Conservation (phyloP, 1,140 invertebrate genomes). For the Megalopta genalis region DNA sequence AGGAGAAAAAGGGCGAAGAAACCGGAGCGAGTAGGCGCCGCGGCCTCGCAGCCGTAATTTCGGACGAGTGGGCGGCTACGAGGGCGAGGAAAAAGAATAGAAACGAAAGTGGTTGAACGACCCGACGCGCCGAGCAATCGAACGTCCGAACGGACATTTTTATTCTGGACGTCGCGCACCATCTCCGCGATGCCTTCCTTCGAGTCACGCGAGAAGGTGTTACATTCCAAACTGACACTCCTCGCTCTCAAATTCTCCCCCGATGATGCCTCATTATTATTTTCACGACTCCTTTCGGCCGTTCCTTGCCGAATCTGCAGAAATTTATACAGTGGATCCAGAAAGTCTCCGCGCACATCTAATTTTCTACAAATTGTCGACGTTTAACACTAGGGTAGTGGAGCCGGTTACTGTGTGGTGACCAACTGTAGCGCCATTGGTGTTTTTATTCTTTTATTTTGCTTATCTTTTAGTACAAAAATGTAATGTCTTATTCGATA, state of each 20-base stretch:
- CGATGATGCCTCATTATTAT: background rate
- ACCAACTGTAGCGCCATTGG: no score
- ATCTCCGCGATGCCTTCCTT: slow-evolving; percentile 8
- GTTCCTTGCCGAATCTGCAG: no score
- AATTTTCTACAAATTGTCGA: no score
- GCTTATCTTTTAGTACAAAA: no score
- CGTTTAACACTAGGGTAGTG: no score
- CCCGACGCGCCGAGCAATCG: slow-evolving; percentile 32
- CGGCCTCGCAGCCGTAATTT: slow-evolving; percentile 59
- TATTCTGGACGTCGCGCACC: slow-evolving; percentile 29
- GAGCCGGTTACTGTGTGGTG: no score
- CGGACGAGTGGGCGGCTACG: slow-evolving; percentile 56
- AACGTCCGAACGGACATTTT: slow-evolving; percentile 53
- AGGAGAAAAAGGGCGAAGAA: slow-evolving; percentile 44
- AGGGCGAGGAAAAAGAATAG: slow-evolving; percentile 36
- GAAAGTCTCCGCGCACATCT: no score
- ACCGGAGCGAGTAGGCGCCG: slow-evolving; percentile 61
- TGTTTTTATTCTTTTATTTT: no score
- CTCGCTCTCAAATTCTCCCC: slow-evolving; percentile 6
- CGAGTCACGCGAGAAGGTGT: slow-evolving; percentile 48
- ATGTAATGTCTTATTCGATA: no score
- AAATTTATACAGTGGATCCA: no score
- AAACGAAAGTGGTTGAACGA: slow-evolving; percentile 51
- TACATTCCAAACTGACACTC: slow-evolving; percentile 18
- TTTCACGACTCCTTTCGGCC: no score